These are phyloP conservation scores for Macroglossus sobrinus DNA, from an alignment of 2,113 vertebrate species.

Conservation along the genomic window DNA sequence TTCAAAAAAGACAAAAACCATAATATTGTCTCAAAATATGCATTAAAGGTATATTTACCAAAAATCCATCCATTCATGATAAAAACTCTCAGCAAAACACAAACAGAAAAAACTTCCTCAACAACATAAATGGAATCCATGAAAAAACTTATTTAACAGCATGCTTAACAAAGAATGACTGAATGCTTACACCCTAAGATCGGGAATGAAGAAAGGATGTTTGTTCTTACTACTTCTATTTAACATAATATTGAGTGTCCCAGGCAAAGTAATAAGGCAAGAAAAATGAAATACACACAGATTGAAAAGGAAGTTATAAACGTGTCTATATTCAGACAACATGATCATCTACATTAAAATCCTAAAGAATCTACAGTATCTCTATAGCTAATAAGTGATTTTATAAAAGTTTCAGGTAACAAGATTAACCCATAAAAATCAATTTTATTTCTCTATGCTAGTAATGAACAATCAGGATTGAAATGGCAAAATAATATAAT, in stretches of 20 bases:
- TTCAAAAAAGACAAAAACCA: not conserved
- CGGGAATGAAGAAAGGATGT: too few species aligned
- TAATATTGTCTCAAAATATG: not conserved
- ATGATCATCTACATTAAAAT: not conserved
- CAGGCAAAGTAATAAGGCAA: not conserved
- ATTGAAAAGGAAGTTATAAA: not conserved
- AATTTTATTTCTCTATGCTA: not conserved
- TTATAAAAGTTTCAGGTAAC: not conserved
- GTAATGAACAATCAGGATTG: not conserved
- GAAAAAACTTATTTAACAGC: not conserved
- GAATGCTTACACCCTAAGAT: not conserved
- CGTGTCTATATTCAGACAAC: not conserved
- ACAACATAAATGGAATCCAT: not conserved
- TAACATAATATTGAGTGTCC: not conserved
- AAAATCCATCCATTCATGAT: not conserved
- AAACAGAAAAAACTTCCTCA: not conserved
- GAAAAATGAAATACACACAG: not conserved
- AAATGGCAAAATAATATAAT: not conserved
- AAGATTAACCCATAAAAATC: not conserved
- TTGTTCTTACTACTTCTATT: not conserved
- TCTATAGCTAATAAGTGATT: not conserved
- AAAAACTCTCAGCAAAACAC: not conserved
- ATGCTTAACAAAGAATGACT: not conserved
- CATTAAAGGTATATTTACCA: not conserved
- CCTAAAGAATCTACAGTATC: not conserved